phyloP scores from a whole-genome alignment of 2,888 invertebrate species.

The Limenitis arthemis region DNA sequence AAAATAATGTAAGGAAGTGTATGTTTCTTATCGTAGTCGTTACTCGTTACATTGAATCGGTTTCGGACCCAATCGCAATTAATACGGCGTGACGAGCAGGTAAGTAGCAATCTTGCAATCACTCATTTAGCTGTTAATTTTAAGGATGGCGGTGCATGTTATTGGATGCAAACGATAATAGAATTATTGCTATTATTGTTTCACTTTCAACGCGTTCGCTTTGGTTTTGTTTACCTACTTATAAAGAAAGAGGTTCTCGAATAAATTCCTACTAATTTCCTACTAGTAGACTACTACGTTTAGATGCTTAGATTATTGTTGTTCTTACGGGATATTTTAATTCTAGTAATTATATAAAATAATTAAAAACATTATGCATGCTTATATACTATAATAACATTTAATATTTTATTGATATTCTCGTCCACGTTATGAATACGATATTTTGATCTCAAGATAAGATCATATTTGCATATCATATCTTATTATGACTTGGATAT shows the following conservation, averaged over 20 bases:
- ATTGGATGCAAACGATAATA: conserved; percentile 41
- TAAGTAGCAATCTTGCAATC: conserved; percentile 44
- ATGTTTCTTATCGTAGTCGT: conserved; percentile 42
- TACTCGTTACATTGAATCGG: conserved; percentile 44
- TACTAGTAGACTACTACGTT: too few relatives aligned
- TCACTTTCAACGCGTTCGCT: neutral
- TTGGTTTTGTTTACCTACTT: neutral
- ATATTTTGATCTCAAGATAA: too few relatives aligned
- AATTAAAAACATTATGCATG: neutral
- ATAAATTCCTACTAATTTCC: too few relatives aligned
- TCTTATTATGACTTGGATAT: too few relatives aligned
- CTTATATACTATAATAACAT: too few relatives aligned
- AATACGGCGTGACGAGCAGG: conserved; percentile 60
- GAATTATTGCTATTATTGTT: neutral
- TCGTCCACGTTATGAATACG: too few relatives aligned
- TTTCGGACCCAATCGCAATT: conserved; percentile 67
- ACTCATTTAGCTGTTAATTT: conserved; percentile 69
- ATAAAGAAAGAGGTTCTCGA: too few relatives aligned
- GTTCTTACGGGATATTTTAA: too few relatives aligned
- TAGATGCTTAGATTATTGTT: too few relatives aligned
- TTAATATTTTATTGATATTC: too few relatives aligned
- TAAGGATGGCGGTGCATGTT: conserved; percentile 67
- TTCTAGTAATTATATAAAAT: neutral
- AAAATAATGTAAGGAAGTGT: neutral
- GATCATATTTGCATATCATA: too few relatives aligned